These are phyloP conservation scores for Drosophila nasuta DNA, from an alignment of 1,140 invertebrate species.

Conservation along the genomic window DNA sequence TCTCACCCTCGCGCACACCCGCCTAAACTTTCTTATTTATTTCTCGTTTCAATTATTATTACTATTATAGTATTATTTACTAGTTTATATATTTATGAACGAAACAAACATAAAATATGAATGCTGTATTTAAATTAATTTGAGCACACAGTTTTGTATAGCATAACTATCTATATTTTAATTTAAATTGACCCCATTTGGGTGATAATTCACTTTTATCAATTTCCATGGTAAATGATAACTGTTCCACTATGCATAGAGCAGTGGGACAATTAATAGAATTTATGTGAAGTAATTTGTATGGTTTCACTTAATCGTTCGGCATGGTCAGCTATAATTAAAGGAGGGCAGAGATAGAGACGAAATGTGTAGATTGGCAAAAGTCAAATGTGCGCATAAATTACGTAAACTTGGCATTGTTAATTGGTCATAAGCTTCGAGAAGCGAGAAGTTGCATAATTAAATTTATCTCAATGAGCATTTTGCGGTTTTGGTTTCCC, in stretches of 20 bases:
- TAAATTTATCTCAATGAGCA: slow-evolving; percentile 29
- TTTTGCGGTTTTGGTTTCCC: neutral
- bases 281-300: slow-evolving; percentile 63
- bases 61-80: too few relatives aligned
- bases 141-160: neutral
- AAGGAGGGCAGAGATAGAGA: slow-evolving; percentile 28
- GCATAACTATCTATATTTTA: neutral
- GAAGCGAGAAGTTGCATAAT: slow-evolving; percentile 58
- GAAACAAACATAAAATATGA: neutral
- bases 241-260: slow-evolving; percentile 4
- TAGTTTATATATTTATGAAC: too few relatives aligned
- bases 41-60: too few relatives aligned
- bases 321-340: slow-evolving; percentile 38
- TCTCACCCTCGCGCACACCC: too few relatives aligned
- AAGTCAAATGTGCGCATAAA: slow-evolving; percentile 56
- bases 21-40: too few relatives aligned
- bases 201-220: neutral
- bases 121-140: neutral
- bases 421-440: slow-evolving; percentile 36
- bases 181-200: neutral
- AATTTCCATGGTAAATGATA: neutral
- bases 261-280: slow-evolving; percentile 25
- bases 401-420: slow-evolving; percentile 35
- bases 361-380: slow-evolving; percentile 7
- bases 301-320: slow-evolving; percentile 52